Conservation (phyloP, 2,888 invertebrate genomes). For the Polia nebulosa region DNA sequence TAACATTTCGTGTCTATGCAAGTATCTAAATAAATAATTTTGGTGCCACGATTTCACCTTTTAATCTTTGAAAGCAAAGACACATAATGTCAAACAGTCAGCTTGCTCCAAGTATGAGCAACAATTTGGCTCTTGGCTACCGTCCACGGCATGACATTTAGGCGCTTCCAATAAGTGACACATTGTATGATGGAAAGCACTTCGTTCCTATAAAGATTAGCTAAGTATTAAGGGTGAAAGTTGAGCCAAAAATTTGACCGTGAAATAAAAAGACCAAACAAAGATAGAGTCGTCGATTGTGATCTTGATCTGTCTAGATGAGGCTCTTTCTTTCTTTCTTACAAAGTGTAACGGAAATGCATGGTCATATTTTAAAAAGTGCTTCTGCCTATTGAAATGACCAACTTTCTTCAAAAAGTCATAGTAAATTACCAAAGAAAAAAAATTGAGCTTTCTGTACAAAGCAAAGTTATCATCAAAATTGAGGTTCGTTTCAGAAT, state of each 20-base stretch:
- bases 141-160: slow-evolving; percentile 16
- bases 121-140: slow-evolving; percentile 26
- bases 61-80: background rate
- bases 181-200: background rate
- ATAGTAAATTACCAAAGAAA: no score
- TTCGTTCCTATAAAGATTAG: background rate
- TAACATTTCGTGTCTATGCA: slow-evolving; percentile 3
- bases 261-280: background rate
- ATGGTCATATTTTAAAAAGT: no score
- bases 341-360: no score
- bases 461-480: no score
- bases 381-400: no score
- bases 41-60: slow-evolving; percentile 5
- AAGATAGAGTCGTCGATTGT: background rate
- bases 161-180: background rate
- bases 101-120: background rate
- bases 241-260: slow-evolving; percentile 8
- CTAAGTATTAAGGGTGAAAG: background rate
- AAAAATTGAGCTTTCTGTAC: no score
- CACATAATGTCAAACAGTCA: slow-evolving; percentile 1
- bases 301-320: background rate
- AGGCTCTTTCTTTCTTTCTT: no score
- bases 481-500: no score
- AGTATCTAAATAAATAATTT: slow-evolving; percentile 1
- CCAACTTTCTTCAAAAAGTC: no score